Evolutionary conservation across 2,797 vertebrate species (phyloP), one percentile per base, ranked within the genome.

Genomic region (Rhinoraja longicauda): DNA sequence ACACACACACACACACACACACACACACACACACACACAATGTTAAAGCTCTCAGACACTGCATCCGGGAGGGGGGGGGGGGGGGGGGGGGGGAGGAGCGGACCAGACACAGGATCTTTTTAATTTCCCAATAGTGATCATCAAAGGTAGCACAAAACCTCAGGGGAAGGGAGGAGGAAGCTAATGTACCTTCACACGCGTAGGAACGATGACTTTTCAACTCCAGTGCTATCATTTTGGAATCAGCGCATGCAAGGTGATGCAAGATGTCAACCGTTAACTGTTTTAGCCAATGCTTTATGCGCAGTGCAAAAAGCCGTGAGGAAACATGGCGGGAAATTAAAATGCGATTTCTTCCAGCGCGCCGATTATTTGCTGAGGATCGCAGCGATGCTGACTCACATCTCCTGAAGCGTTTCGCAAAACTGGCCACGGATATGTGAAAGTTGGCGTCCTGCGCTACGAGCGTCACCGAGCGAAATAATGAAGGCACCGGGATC

Each of bases 21-120:
- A 32, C 32, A 32, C 32, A 32, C 32, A 32, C 32, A 32, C 32
- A 32, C 32, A 32, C 32, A 32, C 32, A 32, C 39, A 39, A 39
- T 29, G 7, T 36, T 91, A 39, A 12, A 75, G 72, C 39, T 72
- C 24, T 12, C 90, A 73, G 90, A 73, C 10, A 45, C 5, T 73
- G 45, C 39, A 73, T 92, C 90, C 70, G 90, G 90, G 75, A 29
- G 21, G 26, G 24, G 64, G 45, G 45, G 21, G 39, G 45, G 64
- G 90, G 90, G 75, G 29, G 21, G 26, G 24, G 64, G 45, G 45
- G 21, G 39, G 45, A n/a, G n/a, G n/a, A n/a, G n/a, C n/a, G 64
- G 24, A 90, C 72, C 88, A 70, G 67, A 90, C 24, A 26, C 32
- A 45, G 70, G 70, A 75, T 92, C 90, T 32, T 92, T 92, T 92